These are phyloP conservation scores for Setipinna tenuifilis DNA, from an alignment of 2,797 vertebrate genomes.

Conservation along the genomic window DNA sequence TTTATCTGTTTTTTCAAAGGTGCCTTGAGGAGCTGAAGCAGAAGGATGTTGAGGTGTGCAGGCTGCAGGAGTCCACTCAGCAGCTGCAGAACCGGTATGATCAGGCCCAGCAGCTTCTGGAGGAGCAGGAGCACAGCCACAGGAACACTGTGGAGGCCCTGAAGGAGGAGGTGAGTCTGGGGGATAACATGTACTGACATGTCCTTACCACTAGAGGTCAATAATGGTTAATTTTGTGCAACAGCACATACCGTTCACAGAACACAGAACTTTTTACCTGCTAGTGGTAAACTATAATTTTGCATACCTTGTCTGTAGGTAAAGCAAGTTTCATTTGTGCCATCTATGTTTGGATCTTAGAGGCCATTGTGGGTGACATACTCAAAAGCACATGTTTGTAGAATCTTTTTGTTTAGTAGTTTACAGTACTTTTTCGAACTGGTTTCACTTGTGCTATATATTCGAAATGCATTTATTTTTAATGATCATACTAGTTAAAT, in stretches of 20 bases:
- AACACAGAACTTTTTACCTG: neutral
- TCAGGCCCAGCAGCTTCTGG: conserved; percentile 45
- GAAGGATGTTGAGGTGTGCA: neutral
- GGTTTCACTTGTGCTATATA: neutral
- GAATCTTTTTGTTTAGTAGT: no score
- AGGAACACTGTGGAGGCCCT: neutral
- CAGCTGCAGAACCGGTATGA: conserved; percentile 33
- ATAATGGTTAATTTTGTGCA: neutral
- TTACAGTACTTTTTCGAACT: neutral
- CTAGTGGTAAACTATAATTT: neutral
- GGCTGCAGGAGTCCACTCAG: conserved; percentile 14
- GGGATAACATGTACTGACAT: neutral
- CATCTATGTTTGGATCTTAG: no score
- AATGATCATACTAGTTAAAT: neutral
- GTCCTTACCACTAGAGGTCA: neutral
- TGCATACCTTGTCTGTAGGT: no score
- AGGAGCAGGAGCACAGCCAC: conserved; percentile 28
- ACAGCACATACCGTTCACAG: neutral
- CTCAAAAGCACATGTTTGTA: no score
- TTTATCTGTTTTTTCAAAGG: conserved; percentile 18
- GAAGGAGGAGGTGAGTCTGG: conserved; percentile 35
- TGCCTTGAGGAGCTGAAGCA: conserved; percentile 23
- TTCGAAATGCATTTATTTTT: neutral
- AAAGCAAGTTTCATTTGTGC: no score
- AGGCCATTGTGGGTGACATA: no score